Percentiles rank a stretch among this genome's conserved stretches.
These are phyloP conservation scores for Tetrao urogallus DNA, from an alignment of 2,113 vertebrate species.

Conservation along the genomic window DNA sequence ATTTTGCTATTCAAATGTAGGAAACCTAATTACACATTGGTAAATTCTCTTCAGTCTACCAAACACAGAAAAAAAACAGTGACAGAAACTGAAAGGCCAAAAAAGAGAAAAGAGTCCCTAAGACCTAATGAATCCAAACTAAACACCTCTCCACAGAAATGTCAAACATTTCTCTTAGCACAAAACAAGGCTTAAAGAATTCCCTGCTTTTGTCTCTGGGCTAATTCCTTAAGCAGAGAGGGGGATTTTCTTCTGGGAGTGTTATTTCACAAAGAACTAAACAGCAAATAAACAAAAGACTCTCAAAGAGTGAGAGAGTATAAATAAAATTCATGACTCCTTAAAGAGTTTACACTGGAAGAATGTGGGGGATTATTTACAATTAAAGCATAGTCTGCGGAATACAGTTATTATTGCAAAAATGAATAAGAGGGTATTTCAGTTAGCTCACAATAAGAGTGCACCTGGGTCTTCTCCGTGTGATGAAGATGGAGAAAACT, in stretches of 20 bases:
- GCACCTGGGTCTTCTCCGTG: slow-evolving; percentile 75
- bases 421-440: slow-evolving; percentile 75
- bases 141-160: slow-evolving; percentile 93
- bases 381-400: slow-evolving; percentile 81
- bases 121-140: slow-evolving; percentile 99
- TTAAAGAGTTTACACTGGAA: slow-evolving; percentile 89
- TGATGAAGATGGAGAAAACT: slow-evolving; percentile 52
- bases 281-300: slow-evolving; percentile 91
- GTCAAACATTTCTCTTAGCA: slow-evolving; percentile 94
- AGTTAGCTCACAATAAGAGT: slow-evolving; percentile 66
- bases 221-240: slow-evolving; percentile 96
- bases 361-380: slow-evolving; percentile 86
- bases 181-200: slow-evolving; percentile 94
- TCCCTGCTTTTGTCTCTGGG: slow-evolving; percentile 91
- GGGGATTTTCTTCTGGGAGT: slow-evolving; percentile 88
- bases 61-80: slow-evolving; percentile 88
- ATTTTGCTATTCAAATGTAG: slow-evolving; percentile 90
- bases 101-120: slow-evolving; percentile 84
- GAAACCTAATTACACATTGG: slow-evolving; percentile 97
- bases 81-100: slow-evolving; percentile 86
- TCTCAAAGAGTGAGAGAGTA: slow-evolving; percentile 87
- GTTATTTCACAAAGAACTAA: slow-evolving; percentile 88
- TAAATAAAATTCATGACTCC: slow-evolving; percentile 91
- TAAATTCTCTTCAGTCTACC: slow-evolving; percentile 91
- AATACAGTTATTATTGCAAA: slow-evolving; percentile 81